Conservation (phyloP, 2,888 invertebrate genomes). For the Odontomyia ornata region DNA sequence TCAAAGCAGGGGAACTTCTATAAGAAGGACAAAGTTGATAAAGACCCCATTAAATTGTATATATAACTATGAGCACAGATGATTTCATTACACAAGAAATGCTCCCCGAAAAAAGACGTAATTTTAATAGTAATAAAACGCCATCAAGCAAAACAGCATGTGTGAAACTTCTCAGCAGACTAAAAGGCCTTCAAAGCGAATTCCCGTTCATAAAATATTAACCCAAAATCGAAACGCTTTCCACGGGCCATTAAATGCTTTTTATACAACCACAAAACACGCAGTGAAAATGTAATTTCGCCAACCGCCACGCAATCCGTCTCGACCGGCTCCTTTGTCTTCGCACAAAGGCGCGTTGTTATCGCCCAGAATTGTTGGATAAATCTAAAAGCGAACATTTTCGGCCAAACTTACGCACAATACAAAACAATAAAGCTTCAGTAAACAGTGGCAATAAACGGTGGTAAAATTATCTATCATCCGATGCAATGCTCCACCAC, state of each 20-base stretch:
- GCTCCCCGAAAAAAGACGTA: too few species aligned
- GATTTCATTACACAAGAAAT: too few species aligned
- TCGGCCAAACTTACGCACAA: not conserved
- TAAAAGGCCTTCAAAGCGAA: not conserved
- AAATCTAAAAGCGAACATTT: conserved; percentile 21
- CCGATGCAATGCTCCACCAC: not conserved
- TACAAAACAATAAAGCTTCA: not conserved
- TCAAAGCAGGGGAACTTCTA: not conserved
- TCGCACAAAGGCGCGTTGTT: not conserved
- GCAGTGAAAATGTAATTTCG: not conserved
- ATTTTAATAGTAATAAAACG: too few species aligned
- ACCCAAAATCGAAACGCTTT: not conserved
- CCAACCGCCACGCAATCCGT: not conserved
- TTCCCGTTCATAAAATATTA: not conserved
- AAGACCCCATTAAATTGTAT: not conserved
- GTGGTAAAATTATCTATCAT: not conserved
- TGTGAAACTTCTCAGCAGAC: not conserved
- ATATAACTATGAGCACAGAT: not conserved
- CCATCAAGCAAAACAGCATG: not conserved
- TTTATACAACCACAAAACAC: not conserved
- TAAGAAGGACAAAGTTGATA: not conserved
- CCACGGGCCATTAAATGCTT: not conserved
- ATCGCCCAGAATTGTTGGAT: not conserved
- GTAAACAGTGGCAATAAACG: not conserved
- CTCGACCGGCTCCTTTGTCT: not conserved